Percentiles rank a stretch among this genome's conserved stretches.
Conservation (phyloP, 2,888 invertebrate genomes). For the Himalopsyche anomala region DNA sequence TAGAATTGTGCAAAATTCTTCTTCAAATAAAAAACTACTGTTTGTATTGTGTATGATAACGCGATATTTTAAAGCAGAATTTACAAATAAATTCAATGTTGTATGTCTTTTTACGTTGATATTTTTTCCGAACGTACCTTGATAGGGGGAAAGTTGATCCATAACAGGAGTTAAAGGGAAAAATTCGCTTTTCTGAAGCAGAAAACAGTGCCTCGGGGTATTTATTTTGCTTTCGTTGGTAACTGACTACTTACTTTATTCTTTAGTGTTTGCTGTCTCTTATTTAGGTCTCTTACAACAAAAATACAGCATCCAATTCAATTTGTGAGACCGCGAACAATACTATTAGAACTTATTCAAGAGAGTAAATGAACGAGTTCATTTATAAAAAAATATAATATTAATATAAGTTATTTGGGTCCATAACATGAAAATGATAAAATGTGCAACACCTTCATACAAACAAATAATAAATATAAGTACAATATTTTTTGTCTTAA, state of each 20-base stretch:
- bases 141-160: slow-evolving; percentile 6
- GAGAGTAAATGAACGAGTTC: background rate
- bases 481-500: too few species aligned
- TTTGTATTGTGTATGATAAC: too few species aligned
- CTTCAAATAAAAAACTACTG: too few species aligned
- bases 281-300: slow-evolving; percentile 3
- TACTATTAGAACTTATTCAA: background rate
- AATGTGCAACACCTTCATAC: too few species aligned
- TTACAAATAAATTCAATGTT: background rate
- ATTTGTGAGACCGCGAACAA: slow-evolving; percentile 17
- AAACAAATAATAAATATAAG: too few species aligned
- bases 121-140: background rate
- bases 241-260: background rate
- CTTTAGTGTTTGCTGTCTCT: slow-evolving; percentile 4
- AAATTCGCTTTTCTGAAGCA: background rate
- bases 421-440: too few species aligned
- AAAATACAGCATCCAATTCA: slow-evolving; percentile 15
- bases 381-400: too few species aligned
- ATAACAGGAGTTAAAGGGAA: background rate
- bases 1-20: too few species aligned
- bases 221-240: slow-evolving; percentile 13
- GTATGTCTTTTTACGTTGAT: background rate
- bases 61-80: too few species aligned
- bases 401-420: too few species aligned
- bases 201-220: slow-evolving; percentile 6